Conservation (phyloP, 2,113 vertebrate genomes). For the Cryptomyrus ogoouensis region DNA sequence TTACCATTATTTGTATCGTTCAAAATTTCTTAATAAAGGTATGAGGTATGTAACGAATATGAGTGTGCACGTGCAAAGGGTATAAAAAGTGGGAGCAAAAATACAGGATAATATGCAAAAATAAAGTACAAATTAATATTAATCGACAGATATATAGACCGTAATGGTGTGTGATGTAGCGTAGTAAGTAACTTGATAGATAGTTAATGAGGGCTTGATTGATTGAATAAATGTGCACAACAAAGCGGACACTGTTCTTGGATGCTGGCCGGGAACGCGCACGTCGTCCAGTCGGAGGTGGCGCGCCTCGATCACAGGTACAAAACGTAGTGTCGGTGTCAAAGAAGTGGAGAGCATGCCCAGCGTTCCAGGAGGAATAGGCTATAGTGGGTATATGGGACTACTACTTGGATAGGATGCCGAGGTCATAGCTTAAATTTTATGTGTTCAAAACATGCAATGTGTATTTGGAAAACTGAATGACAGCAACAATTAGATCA, state of each 20-base stretch:
- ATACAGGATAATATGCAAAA: background rate
- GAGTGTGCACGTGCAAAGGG: background rate
- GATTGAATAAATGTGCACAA: background rate
- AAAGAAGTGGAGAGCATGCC: slow-evolving; percentile 18
- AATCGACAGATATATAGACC: background rate
- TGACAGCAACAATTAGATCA: background rate
- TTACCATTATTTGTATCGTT: background rate
- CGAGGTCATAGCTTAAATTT: background rate
- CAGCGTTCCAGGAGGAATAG: background rate
- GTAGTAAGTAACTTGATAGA: background rate
- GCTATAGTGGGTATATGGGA: background rate
- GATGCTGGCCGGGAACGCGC: slow-evolving; percentile 39
- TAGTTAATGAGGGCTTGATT: background rate
- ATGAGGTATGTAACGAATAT: background rate
- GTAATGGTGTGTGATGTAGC: background rate
- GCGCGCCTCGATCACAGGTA: slow-evolving; percentile 35
- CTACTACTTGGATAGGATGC: background rate
- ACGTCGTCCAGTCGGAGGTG: slow-evolving; percentile 39
- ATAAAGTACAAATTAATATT: background rate
- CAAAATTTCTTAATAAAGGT: background rate
- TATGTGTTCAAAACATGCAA: background rate
- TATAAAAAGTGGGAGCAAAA: background rate
- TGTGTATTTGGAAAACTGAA: background rate
- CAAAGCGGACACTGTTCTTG: background rate
- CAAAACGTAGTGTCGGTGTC: slow-evolving; percentile 38